Conservation (phyloP, 2,113 vertebrate species). For the Lepisosteus osseus region DNA sequence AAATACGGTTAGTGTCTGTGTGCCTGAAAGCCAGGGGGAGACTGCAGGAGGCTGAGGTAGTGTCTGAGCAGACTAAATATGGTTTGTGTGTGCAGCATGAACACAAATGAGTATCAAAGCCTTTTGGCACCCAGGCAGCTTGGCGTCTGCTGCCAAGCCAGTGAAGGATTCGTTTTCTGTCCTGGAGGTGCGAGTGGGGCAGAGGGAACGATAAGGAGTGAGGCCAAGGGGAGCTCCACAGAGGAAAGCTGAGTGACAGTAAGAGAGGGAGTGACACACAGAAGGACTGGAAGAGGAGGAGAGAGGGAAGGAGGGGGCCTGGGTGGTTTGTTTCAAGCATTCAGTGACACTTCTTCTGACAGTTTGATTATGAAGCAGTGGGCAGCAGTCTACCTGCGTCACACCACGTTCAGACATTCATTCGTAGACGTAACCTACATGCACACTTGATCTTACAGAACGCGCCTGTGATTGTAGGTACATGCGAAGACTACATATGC, state of each 20-base stretch:
- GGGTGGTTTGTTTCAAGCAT: neutral
- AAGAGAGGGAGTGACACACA: neutral
- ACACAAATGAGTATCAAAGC: too few species aligned
- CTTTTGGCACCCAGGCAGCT: too few species aligned
- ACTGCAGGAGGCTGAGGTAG: too few species aligned
- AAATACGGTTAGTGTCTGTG: too few species aligned
- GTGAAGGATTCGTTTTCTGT: too few species aligned
- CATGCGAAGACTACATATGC: neutral
- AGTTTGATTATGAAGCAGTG: too few species aligned
- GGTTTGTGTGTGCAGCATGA: too few species aligned
- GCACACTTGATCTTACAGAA: neutral
- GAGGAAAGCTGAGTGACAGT: neutral
- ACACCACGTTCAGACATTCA: neutral
- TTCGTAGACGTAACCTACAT: neutral
- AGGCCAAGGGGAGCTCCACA: conserved; percentile 1
- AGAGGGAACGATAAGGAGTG: neutral
- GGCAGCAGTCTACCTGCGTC: too few species aligned
- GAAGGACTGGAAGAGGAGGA: neutral
- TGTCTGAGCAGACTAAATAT: too few species aligned
- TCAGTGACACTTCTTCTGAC: conserved; percentile 6
- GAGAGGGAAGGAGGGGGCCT: conserved; percentile 22
- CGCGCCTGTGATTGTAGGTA: conserved; percentile 9
- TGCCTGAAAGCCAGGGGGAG: too few species aligned
- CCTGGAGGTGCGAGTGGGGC: too few species aligned
- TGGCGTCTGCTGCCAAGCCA: too few species aligned